Percentiles rank a stretch among this genome's conserved stretches.
Conservation (phyloP, 2,113 vertebrate genomes). For the Cygnus buccinator region DNA sequence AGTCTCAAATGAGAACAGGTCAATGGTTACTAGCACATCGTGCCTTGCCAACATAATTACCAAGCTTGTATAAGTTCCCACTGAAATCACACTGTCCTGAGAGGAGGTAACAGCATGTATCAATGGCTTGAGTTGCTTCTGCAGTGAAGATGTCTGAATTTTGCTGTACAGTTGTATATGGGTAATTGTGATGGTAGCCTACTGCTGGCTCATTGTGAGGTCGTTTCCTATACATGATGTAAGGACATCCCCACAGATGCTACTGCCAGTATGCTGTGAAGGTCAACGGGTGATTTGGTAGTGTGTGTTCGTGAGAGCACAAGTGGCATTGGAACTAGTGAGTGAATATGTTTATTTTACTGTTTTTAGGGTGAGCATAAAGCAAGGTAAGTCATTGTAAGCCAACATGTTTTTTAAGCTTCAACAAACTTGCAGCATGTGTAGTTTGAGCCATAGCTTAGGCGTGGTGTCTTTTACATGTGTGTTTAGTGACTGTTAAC, state of each 20-base stretch:
- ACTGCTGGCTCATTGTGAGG: not conserved
- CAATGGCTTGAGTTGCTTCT: not conserved
- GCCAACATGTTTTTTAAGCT: not conserved
- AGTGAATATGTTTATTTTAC: not conserved
- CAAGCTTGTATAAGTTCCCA: not conserved
- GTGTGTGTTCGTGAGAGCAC: not conserved
- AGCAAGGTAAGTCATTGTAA: not conserved
- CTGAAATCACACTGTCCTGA: not conserved
- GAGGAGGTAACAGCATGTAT: not conserved
- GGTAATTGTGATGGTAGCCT: not conserved
- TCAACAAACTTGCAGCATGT: not conserved
- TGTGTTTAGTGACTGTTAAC: not conserved
- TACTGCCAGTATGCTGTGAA: not conserved
- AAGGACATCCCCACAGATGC: not conserved
- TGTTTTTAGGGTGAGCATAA: not conserved
- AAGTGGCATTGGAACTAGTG: not conserved
- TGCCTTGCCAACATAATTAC: not conserved
- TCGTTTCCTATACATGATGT: not conserved
- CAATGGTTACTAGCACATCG: not conserved
- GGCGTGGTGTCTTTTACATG: not conserved
- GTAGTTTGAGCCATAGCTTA: not conserved
- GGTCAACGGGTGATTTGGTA: not conserved
- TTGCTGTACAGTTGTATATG: not conserved
- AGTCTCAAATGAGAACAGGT: not conserved
- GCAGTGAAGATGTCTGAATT: not conserved